Conservation (phyloP, 2,888 invertebrate genomes). For the Eupelmus urozonus region DNA sequence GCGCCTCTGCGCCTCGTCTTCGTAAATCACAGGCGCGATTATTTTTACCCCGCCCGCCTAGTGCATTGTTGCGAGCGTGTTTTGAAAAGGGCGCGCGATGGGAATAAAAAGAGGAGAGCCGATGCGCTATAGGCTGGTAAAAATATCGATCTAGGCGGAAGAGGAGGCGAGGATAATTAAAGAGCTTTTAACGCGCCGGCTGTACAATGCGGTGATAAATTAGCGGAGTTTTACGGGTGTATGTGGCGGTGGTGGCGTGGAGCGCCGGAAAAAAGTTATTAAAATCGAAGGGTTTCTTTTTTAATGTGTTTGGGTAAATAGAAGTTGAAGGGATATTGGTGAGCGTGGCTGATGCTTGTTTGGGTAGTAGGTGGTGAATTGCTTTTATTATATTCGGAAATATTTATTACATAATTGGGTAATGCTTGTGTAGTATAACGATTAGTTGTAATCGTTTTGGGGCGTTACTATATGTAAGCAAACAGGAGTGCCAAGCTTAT, state of each 20-base stretch:
- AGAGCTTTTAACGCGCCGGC: slow-evolving; percentile 47
- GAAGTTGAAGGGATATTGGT: too few species aligned
- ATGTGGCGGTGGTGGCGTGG: slow-evolving; percentile 44
- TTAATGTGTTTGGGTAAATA: too few species aligned
- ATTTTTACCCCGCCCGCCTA: slow-evolving; percentile 20
- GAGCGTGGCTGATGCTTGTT: not conserved
- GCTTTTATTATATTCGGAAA: not conserved
- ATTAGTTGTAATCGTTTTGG: too few species aligned
- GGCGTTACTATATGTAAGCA: too few species aligned
- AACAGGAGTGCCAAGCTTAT: too few species aligned
- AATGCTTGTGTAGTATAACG: too few species aligned
- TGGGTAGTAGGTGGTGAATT: not conserved
- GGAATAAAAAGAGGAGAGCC: not conserved
- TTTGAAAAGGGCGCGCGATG: not conserved
- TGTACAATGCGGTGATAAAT: slow-evolving; percentile 48
- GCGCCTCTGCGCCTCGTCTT: not conserved
- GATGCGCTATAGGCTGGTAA: slow-evolving; percentile 13
- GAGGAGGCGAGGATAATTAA: slow-evolving; percentile 39
- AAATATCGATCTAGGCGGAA: slow-evolving; percentile 30
- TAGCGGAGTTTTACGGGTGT: slow-evolving; percentile 19
- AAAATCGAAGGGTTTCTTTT: slow-evolving; percentile 6
- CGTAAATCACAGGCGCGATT: slow-evolving; percentile 34
- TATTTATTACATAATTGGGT: too few species aligned
- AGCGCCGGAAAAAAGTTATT: slow-evolving; percentile 21
- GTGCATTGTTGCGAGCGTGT: slow-evolving; percentile 1